Percentiles rank a stretch among this genome's conserved stretches.
Conservation (phyloP, 2,113 vertebrate genomes). For the Gopherus evgoodei region DNA sequence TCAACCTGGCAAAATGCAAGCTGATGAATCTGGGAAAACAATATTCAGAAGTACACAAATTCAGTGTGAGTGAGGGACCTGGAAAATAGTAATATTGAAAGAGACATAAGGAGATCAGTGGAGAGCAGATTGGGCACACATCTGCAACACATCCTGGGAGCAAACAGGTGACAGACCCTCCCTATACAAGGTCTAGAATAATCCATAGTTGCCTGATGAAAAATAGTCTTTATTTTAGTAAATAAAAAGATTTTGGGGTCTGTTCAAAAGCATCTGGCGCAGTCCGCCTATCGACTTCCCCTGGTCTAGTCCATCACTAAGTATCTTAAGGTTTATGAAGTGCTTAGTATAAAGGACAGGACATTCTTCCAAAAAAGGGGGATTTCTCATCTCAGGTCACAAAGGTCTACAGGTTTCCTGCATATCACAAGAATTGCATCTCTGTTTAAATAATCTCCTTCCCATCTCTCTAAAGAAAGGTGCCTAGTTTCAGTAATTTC, state of each 20-base stretch:
- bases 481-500: background rate
- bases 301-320: background rate
- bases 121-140: no score
- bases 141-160: background rate
- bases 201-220: background rate
- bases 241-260: no score
- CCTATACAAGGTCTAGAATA: background rate
- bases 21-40: background rate
- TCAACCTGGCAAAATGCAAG: background rate
- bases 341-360: background rate
- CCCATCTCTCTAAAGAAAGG: background rate
- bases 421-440: background rate
- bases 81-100: background rate
- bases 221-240: no score
- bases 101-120: background rate
- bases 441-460: background rate
- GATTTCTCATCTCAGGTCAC: background rate
- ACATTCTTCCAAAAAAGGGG: rapidly evolving
- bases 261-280: no score
- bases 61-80: background rate
- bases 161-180: rapidly evolving
- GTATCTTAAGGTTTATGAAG: background rate
- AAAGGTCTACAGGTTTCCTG: background rate
- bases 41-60: background rate
- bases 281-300: no score